These are phyloP conservation scores for Sylvia borin DNA, from an alignment of 2,797 vertebrate species.

Conservation along the genomic window DNA sequence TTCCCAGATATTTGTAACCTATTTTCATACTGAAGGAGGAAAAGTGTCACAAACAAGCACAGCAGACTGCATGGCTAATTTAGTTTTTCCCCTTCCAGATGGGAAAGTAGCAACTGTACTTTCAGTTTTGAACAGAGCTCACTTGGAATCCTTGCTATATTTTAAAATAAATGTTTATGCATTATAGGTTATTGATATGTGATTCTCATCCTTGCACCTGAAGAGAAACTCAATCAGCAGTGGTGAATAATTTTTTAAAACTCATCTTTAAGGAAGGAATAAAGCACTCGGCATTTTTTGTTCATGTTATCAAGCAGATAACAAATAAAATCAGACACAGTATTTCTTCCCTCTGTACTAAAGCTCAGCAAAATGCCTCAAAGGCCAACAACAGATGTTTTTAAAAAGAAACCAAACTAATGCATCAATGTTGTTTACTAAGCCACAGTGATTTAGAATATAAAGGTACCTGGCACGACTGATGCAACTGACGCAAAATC, in stretches of 20 bases:
- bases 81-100: neutral
- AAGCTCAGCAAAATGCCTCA: neutral
- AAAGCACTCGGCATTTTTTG: neutral
- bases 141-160: neutral
- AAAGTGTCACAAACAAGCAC: neutral
- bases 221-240: neutral
- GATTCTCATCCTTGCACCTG: neutral
- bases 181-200: neutral
- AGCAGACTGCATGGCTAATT: neutral
- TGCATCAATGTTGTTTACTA: neutral
- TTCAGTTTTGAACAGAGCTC: neutral
- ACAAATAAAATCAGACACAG: neutral
- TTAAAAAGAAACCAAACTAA: neutral
- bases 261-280: neutral
- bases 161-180: neutral
- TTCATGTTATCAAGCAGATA: neutral
- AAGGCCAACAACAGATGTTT: neutral
- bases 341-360: neutral
- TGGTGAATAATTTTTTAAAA: neutral
- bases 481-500: slow-evolving; percentile 96
- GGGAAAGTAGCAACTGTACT: neutral
- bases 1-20: neutral
- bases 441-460: neutral
- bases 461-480: slow-evolving; percentile 95
- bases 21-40: neutral